Evolutionary conservation across 2,113 vertebrate genomes (phyloP).

Genomic region (Sapajus apella): DNA sequence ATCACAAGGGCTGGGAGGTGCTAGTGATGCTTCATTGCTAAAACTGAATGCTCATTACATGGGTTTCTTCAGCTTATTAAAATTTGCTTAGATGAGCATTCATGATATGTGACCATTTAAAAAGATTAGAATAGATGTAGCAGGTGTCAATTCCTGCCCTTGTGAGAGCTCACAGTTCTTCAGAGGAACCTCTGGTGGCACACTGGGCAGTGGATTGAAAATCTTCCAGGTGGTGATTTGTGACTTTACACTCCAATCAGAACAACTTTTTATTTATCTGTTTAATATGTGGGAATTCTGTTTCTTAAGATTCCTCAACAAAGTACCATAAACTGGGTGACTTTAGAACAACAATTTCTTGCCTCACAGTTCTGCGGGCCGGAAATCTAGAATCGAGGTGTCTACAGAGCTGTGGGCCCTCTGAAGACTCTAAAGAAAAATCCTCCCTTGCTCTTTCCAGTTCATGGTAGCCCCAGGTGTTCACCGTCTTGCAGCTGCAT

Average conservation of each 20-base stretch:
- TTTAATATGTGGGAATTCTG: not conserved
- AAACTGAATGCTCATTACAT: too few relatives aligned
- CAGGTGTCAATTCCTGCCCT: too few relatives aligned
- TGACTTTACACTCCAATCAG: not conserved
- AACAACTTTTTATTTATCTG: not conserved
- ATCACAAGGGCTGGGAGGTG: rapidly evolving
- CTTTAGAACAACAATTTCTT: not conserved
- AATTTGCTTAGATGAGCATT: not conserved
- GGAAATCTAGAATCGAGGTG: not conserved
- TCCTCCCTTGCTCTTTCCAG: rapidly evolving
- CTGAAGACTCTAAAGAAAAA: not conserved
- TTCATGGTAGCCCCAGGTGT: not conserved
- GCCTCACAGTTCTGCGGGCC: not conserved
- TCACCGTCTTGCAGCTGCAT: not conserved
- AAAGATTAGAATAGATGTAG: not conserved
- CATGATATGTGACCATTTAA: not conserved
- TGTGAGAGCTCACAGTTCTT: not conserved
- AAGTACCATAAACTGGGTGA: not conserved
- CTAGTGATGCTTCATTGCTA: not conserved
- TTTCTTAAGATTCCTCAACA: not conserved
- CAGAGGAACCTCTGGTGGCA: not conserved
- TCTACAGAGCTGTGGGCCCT: rapidly evolving
- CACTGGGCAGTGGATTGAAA: rapidly evolving
- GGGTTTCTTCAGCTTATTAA: not conserved
- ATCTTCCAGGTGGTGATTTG: not conserved